Evolutionary conservation across 2,797 vertebrate genomes (phyloP).

Genomic region (Erethizon dorsatum): DNA sequence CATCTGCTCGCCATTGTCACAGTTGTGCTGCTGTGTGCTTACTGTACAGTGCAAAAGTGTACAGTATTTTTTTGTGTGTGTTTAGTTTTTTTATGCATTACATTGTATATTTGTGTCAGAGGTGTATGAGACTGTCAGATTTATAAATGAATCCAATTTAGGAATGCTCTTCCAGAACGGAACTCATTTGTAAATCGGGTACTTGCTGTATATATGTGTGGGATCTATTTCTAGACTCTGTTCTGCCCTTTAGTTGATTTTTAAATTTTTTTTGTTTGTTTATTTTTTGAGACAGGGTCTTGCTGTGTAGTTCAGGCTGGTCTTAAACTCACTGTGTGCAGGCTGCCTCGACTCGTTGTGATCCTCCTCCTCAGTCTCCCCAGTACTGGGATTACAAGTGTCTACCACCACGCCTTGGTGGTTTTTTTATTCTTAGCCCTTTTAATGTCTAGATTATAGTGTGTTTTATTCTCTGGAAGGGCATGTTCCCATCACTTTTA

Average conservation of each 20-base stretch:
- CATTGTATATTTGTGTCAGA: background rate
- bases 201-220: background rate
- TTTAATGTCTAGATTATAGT: constrained; percentile 7
- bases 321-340: background rate
- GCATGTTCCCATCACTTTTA: background rate
- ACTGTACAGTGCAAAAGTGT: too few species aligned
- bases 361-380: background rate
- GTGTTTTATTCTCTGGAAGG: constrained; percentile 13
- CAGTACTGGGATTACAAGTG: background rate
- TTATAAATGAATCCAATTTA: background rate
- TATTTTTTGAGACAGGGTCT: too few species aligned
- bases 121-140: background rate
- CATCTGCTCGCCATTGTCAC: too few species aligned
- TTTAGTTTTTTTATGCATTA: background rate
- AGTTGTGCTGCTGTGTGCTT: too few species aligned
- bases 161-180: background rate
- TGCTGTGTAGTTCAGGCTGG: too few species aligned
- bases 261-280: background rate
- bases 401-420: background rate
- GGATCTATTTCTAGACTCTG: background rate
- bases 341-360: background rate
- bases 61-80: too few species aligned
- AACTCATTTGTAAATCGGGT: background rate
- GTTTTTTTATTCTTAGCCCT: background rate
- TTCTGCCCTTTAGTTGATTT: constrained; percentile 11